Evolutionary conservation across 37 sponge, comb jelly and placozoan genomes (phyloP).

Genomic region (Geodia barretti): DNA sequence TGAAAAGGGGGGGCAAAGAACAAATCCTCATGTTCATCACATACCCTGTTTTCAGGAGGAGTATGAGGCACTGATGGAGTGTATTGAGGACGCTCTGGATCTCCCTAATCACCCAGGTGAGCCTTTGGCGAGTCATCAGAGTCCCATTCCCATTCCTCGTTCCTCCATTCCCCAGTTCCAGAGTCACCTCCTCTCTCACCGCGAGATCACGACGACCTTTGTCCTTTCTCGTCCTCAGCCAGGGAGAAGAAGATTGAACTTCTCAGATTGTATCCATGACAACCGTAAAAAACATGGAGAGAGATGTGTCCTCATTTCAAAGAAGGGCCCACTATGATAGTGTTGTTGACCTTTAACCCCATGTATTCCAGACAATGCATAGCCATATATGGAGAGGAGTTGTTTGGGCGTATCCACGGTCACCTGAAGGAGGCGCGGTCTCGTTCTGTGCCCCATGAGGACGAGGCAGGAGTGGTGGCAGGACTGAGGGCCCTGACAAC

Average conservation of each 20-base stretch:
- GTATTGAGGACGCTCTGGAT: slow-evolving; percentile 72
- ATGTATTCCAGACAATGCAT: slow-evolving; percentile 16
- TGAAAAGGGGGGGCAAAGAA: no score
- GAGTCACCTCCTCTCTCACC: slow-evolving; percentile 13
- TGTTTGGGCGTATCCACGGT: slow-evolving; percentile 38
- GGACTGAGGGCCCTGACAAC: slow-evolving; percentile 43
- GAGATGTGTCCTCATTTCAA: neutral
- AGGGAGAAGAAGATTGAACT: slow-evolving; percentile 57
- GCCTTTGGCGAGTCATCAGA: neutral
- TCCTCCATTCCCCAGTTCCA: slow-evolving; percentile 7
- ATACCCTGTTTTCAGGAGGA: slow-evolving; percentile 57
- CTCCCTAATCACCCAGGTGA: slow-evolving; percentile 46
- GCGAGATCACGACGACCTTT: slow-evolving; percentile 58
- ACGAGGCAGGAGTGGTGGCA: slow-evolving; percentile 43
- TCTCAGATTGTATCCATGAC: slow-evolving; percentile 30
- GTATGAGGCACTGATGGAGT: slow-evolving; percentile 73
- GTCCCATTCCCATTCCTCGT: neutral
- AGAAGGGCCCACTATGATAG: neutral
- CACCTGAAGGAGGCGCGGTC: slow-evolving; percentile 41
- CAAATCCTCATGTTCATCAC: no score
- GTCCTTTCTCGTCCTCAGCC: slow-evolving; percentile 56
- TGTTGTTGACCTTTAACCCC: neutral
- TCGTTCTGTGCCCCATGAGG: neutral
- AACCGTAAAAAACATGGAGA: neutral
- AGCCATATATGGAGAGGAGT: slow-evolving; percentile 40